These are phyloP conservation scores for Hafferia zeledoni DNA, from an alignment of 2,797 vertebrate species.

Conservation along the genomic window DNA sequence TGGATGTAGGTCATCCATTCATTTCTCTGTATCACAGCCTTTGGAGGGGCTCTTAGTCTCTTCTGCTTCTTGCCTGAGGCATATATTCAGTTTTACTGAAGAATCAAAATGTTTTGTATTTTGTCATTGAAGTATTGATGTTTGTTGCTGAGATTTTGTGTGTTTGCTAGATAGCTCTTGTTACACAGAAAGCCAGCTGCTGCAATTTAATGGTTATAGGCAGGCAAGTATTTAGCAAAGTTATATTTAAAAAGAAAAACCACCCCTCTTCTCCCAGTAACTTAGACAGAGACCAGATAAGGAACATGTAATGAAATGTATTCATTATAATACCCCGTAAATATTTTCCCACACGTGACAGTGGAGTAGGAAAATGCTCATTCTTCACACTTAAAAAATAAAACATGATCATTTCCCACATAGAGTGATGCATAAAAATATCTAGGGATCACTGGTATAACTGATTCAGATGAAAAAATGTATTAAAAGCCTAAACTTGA, in stretches of 20 bases:
- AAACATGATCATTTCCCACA: background rate
- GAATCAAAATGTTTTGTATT: background rate
- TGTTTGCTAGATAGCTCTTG: background rate
- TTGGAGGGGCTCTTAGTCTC: background rate
- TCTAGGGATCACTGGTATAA: background rate
- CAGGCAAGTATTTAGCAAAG: background rate
- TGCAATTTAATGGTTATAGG: background rate
- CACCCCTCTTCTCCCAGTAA: fast-evolving
- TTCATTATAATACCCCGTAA: background rate
- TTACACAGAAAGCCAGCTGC: background rate
- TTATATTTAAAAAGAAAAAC: background rate
- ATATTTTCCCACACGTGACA: background rate
- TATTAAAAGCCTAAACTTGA: background rate
- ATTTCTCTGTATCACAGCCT: background rate
- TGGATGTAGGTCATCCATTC: background rate
- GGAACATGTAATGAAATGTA: background rate
- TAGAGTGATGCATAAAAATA: background rate
- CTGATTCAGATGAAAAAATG: background rate
- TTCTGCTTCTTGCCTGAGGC: background rate
- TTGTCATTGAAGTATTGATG: background rate
- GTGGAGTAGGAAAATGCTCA: background rate
- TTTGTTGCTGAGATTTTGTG: background rate
- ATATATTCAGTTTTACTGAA: background rate
- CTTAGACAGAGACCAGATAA: background rate
- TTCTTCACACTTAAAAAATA: background rate